A percentile compares a stretch with the other conserved stretches of the same genome.
phyloP scores from a whole-genome alignment of 2,888 invertebrate species.

The Caenorhabditis afra region DNA sequence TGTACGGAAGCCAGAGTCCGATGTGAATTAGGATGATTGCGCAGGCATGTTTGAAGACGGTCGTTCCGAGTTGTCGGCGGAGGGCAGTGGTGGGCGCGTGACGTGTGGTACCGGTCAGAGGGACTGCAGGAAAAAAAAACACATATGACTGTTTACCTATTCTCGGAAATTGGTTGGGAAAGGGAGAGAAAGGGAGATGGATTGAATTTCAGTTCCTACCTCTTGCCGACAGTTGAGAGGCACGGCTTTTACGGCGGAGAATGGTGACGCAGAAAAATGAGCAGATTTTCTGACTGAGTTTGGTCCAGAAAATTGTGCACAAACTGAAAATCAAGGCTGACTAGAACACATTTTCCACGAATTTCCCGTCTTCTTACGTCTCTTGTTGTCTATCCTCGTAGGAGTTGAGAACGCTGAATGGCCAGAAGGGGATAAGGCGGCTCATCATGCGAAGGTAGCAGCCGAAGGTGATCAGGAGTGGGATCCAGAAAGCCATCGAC shows the following conservation, averaged over 20 bases:
- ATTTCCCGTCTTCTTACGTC: conserved; percentile 37
- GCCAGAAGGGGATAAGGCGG: conserved; percentile 56
- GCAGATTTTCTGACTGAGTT: conserved; percentile 4
- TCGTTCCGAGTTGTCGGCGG: conserved; percentile 67
- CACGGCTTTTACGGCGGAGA: conserved; percentile 19
- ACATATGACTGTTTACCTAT: not conserved
- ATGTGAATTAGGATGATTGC: conserved; percentile 73
- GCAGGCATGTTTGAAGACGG: conserved; percentile 74
- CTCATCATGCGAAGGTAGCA: conserved; percentile 59
- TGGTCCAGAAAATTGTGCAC: conserved; percentile 47
- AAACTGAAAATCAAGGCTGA: conserved; percentile 25
- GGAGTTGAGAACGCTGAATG: conserved; percentile 35
- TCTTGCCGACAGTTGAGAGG: conserved; percentile 32
- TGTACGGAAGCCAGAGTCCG: conserved; percentile 76
- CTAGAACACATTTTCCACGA: too few species aligned
- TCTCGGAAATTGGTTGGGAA: not conserved
- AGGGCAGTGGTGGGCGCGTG: conserved; percentile 39
- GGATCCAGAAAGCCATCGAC: conserved; percentile 62
- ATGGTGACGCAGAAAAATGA: conserved; percentile 26
- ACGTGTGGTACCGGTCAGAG: conserved; percentile 39
- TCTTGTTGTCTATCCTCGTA: conserved; percentile 45
- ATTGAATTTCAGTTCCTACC: conserved; percentile 24
- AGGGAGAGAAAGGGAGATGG: not conserved
- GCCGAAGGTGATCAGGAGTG: conserved; percentile 45
- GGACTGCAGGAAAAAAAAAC: conserved; percentile 18